phyloP scores from a whole-genome alignment of 2,888 invertebrate genomes.

The Suillia variegata region DNA sequence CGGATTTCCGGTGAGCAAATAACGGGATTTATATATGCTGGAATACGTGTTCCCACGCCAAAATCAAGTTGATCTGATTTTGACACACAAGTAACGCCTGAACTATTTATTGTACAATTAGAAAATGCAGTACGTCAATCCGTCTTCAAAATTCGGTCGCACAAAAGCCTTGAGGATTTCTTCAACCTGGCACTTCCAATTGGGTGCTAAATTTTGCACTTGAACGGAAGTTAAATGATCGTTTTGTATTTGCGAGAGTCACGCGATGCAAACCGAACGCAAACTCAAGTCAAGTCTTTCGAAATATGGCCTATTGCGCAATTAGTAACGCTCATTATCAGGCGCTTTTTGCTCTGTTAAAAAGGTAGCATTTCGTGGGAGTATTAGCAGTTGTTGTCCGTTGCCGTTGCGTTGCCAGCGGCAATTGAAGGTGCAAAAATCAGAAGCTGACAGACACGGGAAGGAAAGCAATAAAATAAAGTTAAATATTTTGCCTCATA shows the following conservation, averaged over 20 bases:
- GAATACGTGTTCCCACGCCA: conserved; percentile 49
- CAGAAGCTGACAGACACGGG: neutral
- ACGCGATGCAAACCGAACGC: conserved; percentile 36
- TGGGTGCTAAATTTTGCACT: conserved; percentile 52
- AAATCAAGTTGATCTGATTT: conserved; percentile 9
- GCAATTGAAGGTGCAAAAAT: neutral
- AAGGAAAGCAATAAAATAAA: neutral
- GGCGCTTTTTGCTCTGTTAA: neutral
- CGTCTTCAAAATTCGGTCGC: neutral
- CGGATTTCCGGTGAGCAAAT: conserved; percentile 27
- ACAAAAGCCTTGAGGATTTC: too few species aligned
- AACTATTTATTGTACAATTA: conserved; percentile 39
- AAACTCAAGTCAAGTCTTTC: neutral
- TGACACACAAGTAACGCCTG: conserved; percentile 30
- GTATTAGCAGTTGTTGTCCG: conserved; percentile 31
- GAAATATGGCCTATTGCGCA: neutral
- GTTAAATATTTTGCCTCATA: too few species aligned
- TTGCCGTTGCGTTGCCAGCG: neutral
- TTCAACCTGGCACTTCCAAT: conserved; percentile 25
- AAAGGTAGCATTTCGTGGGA: conserved; percentile 41
- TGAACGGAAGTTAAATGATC: conserved; percentile 50
- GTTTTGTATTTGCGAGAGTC: conserved; percentile 41
- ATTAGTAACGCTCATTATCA: conserved; percentile 3
- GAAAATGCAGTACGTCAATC: conserved; percentile 13
- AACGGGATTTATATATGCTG: conserved; percentile 22